Evolutionary conservation across 2,888 invertebrate species (phyloP), one percentile per base, ranked within the genome.

Genomic region (Dexiosoma caninum): DNA sequence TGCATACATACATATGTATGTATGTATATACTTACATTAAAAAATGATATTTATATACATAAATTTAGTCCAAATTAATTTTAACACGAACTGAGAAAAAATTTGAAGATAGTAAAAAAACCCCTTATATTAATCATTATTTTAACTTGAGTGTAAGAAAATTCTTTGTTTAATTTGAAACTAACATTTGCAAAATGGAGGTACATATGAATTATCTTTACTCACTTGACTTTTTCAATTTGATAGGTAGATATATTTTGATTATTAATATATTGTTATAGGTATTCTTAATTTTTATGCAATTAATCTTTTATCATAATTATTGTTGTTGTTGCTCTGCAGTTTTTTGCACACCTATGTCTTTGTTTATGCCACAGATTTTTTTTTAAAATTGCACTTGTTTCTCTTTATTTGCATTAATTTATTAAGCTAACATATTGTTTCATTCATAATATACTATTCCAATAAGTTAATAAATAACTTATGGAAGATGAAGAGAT

Each of bases 361-460:
- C 67, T 67, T 67, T 76, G 76, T 76, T 69, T 60, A 40, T 55
- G 27, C 37, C 42, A 30, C 49, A 32, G 30, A 51, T 42, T 59
- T 19, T 35, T 46, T 53, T 6, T 21, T 9, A 55, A 44, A 30
- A 57, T 74, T 74, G 72, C 59, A 71, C 51, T 57, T 62, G 30
- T 40, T 72, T 55, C 27, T n/a, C 21, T 2, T 6, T 55, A 55
- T 27, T 7, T 14, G 19, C 14, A 16, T 46, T 32, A 35, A 10
- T 27, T 72, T 37, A 21, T 46, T 40, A 10, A 49, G 2, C 21
- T 14, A 32, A 55, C 35, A 30, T 49, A 59, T 27, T 64, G 4
- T 23, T 46, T 67, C 10, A 49, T 62, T 59, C n/a, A n/a, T n/a
- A n/a, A n/a, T n/a, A n/a, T n/a, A n/a, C n/a, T n/a, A n/a, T n/a